A percentile compares a stretch with the other conserved stretches of the same genome.
These are phyloP conservation scores for Anthonomus grandis DNA, from an alignment of 1,140 invertebrate genomes.

Conservation along the genomic window DNA sequence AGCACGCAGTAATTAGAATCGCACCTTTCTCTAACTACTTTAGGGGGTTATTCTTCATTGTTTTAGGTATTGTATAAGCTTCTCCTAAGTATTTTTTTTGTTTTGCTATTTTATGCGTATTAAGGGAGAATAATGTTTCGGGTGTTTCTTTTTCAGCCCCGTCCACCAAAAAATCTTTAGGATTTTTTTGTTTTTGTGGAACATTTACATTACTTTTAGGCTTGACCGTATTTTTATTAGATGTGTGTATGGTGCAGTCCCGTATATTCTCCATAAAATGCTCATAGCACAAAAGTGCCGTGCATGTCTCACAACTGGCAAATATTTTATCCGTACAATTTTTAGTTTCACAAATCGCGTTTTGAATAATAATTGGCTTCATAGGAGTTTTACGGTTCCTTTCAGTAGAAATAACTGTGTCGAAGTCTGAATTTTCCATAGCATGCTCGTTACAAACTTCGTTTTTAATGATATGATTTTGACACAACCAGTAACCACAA, in stretches of 20 bases:
- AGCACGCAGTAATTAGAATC: background rate
- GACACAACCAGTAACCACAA: background rate
- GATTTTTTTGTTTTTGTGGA: background rate
- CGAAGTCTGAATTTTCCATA: background rate
- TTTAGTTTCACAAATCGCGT: too few species aligned
- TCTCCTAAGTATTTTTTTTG: background rate
- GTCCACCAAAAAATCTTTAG: background rate
- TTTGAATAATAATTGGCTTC: background rate
- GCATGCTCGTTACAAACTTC: background rate
- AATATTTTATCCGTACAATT: too few species aligned
- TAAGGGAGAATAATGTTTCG: background rate
- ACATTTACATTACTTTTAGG: background rate
- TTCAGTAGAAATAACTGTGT: background rate
- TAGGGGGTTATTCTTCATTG: background rate
- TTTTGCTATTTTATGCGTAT: too few species aligned
- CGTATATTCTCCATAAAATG: too few species aligned
- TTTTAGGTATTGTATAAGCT: background rate
- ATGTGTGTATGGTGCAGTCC: too few species aligned
- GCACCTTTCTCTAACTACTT: background rate
- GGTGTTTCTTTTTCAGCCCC: background rate
- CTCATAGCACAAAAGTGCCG: too few species aligned
- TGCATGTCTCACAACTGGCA: too few species aligned
- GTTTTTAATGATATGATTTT: background rate
- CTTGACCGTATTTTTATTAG: too few species aligned
- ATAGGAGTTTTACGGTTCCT: background rate